Evolutionary conservation across 2,888 invertebrate genomes (phyloP).

Genomic region (Epistrophe eligans): DNA sequence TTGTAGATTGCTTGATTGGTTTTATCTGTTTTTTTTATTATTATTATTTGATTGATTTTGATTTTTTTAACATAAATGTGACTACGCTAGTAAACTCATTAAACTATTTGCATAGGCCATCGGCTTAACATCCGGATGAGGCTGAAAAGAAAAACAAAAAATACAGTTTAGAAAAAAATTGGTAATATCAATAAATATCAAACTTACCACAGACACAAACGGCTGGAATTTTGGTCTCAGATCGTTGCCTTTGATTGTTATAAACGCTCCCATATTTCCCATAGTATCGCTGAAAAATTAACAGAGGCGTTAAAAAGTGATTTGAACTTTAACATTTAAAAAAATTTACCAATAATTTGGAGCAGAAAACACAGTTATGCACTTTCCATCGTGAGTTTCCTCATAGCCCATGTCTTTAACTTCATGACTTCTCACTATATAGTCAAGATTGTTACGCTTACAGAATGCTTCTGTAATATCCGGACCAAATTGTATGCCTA

Average conservation of each 20-base stretch:
- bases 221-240: slow-evolving; percentile 95
- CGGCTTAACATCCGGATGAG: slow-evolving; percentile 98
- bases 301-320: not conserved
- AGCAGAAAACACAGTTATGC: slow-evolving; percentile 99
- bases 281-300: slow-evolving; percentile 94
- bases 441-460: slow-evolving; percentile 93
- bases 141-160: slow-evolving; percentile 86
- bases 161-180: slow-evolving; percentile 6
- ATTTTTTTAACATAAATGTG: slow-evolving; percentile 72
- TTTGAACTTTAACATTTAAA: not conserved
- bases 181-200: not conserved
- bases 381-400: slow-evolving; percentile 96
- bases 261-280: slow-evolving; percentile 99
- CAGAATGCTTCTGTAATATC: slow-evolving; percentile 96
- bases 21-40: slow-evolving; percentile 40
- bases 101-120: slow-evolving; percentile 98
- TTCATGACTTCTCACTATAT: slow-evolving; percentile 98
- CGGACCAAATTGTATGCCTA: slow-evolving; percentile 99
- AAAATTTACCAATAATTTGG: slow-evolving; percentile 97
- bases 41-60: slow-evolving; percentile 69
- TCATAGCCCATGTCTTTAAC: slow-evolving; percentile 99
- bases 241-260: slow-evolving; percentile 95
- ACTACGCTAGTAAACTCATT: slow-evolving; percentile 87
- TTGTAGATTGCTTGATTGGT: slow-evolving; percentile 73
- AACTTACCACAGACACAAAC: slow-evolving; percentile 96